A percentile compares a stretch with the other conserved stretches of the same genome.
phyloP scores from a whole-genome alignment of 2,888 invertebrate genomes.

The Orthosia gracilis region DNA sequence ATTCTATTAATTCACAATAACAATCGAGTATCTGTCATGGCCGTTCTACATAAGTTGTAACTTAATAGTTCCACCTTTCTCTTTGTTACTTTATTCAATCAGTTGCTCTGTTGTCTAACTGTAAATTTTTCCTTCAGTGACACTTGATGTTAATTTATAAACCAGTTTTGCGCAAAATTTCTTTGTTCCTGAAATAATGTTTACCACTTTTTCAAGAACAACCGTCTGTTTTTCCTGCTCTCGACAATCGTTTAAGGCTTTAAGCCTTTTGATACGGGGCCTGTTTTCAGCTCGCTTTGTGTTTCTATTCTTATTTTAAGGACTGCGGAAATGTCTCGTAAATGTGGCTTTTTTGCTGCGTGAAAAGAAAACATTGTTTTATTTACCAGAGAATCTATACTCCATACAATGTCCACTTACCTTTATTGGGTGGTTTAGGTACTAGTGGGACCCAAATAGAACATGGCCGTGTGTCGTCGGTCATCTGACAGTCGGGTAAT shows the following conservation, averaged over 20 bases:
- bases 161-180: conserved; percentile 26
- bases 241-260: conserved; percentile 51
- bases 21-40: conserved; percentile 51
- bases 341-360: conserved; percentile 22
- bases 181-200: conserved; percentile 37
- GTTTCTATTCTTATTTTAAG: conserved; percentile 46
- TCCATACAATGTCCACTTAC: conserved; percentile 33
- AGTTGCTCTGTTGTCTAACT: conserved; percentile 29
- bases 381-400: conserved; percentile 17
- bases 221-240: conserved; percentile 33
- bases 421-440: conserved; percentile 30
- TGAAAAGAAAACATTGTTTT: conserved; percentile 15
- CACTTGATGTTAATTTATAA: conserved; percentile 28
- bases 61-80: conserved; percentile 73
- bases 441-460: conserved; percentile 8
- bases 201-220: conserved; percentile 27
- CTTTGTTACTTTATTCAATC: conserved; percentile 62
- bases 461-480: conserved; percentile 44
- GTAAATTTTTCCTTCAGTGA: conserved; percentile 22
- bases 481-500: conserved; percentile 73
- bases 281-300: conserved; percentile 52
- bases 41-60: conserved; percentile 65
- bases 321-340: conserved; percentile 39
- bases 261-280: conserved; percentile 50
- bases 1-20: conserved; percentile 49